phyloP scores from a whole-genome alignment of 2,113 vertebrate genomes.

The Nicator chloris region DNA sequence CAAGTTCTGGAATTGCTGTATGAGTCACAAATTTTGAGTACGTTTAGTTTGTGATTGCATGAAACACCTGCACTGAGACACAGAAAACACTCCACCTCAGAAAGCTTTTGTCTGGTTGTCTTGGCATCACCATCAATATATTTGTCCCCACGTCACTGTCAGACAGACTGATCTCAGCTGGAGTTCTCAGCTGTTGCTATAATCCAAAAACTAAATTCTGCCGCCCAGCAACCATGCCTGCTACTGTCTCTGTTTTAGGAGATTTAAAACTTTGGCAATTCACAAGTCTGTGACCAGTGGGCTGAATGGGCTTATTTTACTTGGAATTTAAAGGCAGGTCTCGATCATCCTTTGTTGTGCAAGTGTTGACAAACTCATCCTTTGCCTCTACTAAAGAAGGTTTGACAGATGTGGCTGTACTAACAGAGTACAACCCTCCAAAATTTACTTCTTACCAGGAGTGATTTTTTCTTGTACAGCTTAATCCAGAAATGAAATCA shows the following conservation, averaged over 20 bases:
- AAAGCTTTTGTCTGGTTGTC: background rate
- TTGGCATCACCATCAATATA: background rate
- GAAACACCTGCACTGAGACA: background rate
- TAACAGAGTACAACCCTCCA: background rate
- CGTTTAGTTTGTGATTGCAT: background rate
- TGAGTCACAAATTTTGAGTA: background rate
- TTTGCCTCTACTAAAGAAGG: background rate
- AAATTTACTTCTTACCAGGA: background rate
- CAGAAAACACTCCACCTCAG: background rate
- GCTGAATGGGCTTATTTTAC: background rate
- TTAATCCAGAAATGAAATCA: background rate
- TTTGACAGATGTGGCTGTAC: background rate
- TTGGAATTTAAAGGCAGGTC: background rate
- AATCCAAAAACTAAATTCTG: background rate
- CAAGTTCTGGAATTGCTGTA: background rate
- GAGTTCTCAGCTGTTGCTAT: background rate
- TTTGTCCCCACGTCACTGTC: background rate
- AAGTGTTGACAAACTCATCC: background rate
- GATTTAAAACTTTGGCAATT: background rate
- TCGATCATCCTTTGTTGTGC: background rate
- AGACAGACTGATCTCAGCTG: background rate
- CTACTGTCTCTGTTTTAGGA: background rate
- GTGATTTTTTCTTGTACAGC: background rate
- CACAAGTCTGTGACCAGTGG: background rate
- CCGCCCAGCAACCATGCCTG: background rate